Percentiles rank a stretch among this genome's conserved stretches.
phyloP scores from a whole-genome alignment of 2,797 vertebrate genomes.

The Sorex maritimensis region DNA sequence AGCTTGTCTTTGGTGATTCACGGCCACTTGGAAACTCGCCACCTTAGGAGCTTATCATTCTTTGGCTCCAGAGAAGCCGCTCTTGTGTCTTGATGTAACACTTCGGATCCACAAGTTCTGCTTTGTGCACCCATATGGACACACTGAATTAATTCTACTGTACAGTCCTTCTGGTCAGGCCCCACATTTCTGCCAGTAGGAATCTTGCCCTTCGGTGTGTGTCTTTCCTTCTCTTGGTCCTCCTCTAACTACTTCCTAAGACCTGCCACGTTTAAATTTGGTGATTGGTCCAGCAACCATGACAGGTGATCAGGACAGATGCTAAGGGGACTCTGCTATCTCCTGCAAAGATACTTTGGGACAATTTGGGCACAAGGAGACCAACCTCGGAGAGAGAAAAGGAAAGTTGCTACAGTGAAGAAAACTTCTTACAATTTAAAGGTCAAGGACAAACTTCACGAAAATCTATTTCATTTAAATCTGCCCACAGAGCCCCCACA shows the following conservation, averaged over 20 bases:
- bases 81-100: neutral
- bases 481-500: neutral
- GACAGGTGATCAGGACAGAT: neutral
- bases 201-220: neutral
- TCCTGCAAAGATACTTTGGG: neutral
- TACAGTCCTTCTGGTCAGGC: neutral
- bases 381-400: neutral
- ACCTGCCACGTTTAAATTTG: neutral
- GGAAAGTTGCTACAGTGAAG: neutral
- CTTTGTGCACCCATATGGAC: neutral
- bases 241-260: neutral
- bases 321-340: neutral
- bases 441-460: neutral
- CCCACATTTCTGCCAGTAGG: neutral
- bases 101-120: neutral
- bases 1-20: neutral
- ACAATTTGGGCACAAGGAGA: neutral
- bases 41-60: neutral
- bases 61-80: conserved; percentile 3
- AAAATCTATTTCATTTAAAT: neutral
- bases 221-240: neutral
- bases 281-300: neutral
- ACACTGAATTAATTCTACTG: neutral
- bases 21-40: neutral
- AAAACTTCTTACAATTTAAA: neutral